A percentile compares a stretch with the other conserved stretches of the same genome.
phyloP scores from a whole-genome alignment of 2,113 vertebrate genomes.

The Motacilla tschutschensis region DNA sequence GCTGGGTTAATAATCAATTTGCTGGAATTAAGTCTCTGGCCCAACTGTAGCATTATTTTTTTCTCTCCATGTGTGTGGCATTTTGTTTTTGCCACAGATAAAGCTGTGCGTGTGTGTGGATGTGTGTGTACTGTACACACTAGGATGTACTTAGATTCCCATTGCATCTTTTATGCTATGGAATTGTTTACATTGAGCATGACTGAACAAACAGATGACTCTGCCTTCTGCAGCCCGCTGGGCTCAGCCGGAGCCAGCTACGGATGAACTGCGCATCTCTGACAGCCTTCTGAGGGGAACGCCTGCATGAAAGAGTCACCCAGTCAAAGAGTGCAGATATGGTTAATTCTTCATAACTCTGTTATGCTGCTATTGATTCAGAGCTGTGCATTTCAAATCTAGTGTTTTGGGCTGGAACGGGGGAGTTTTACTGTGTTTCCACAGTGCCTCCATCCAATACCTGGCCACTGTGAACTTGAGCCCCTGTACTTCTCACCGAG shows the following conservation, averaged over 20 bases:
- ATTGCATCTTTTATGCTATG: constrained; percentile 68
- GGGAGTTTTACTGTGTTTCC: constrained; percentile 37
- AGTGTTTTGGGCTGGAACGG: constrained; percentile 41
- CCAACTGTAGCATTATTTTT: constrained; percentile 77
- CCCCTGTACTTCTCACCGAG: constrained; percentile 28
- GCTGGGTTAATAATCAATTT: constrained; percentile 73
- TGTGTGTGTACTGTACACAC: constrained; percentile 56
- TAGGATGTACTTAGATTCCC: constrained; percentile 66
- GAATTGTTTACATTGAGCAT: constrained; percentile 78
- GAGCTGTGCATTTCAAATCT: constrained; percentile 60
- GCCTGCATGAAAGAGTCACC: constrained; percentile 4
- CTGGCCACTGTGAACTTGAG: constrained; percentile 70
- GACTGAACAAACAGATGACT: constrained; percentile 68
- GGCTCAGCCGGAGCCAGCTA: constrained; percentile 28
- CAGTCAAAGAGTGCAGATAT: constrained; percentile 24
- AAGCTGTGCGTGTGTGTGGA: constrained; percentile 26
- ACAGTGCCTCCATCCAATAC: constrained; percentile 62
- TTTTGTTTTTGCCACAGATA: constrained; percentile 62
- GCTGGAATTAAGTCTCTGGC: constrained; percentile 76
- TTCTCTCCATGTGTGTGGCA: constrained; percentile 54
- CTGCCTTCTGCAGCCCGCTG: constrained; percentile 60
- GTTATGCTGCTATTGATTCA: constrained; percentile 83
- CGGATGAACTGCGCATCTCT: constrained; percentile 12
- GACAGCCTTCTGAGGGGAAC: constrained; percentile 8
- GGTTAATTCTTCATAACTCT: constrained; percentile 42